Evolutionary conservation across 2,113 vertebrate species (phyloP).

Genomic region (Electrona antarctica): DNA sequence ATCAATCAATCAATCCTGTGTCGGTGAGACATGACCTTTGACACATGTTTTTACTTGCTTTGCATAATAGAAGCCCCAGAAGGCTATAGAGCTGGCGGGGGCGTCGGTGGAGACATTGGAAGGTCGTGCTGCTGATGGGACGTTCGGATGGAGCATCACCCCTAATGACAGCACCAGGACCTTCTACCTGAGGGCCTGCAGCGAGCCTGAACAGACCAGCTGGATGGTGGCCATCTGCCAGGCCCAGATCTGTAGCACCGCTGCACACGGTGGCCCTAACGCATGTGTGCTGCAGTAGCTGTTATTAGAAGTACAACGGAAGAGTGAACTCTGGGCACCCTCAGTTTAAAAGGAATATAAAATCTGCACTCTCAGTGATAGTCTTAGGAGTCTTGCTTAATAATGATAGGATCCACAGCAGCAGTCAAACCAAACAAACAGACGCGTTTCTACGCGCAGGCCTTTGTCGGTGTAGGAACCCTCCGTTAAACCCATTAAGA

Average conservation of each 20-base stretch:
- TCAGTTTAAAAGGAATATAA: too few relatives aligned
- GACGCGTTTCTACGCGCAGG: too few relatives aligned
- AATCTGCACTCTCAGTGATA: too few relatives aligned
- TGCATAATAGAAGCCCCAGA: constrained; percentile 28
- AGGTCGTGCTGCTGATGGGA: neutral
- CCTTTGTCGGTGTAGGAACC: too few relatives aligned
- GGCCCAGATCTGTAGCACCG: constrained; percentile 30
- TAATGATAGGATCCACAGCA: too few relatives aligned
- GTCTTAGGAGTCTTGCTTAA: too few relatives aligned
- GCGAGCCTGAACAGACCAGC: constrained; percentile 34
- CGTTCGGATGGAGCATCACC: constrained; percentile 44
- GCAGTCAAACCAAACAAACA: too few relatives aligned
- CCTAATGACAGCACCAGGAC: constrained; percentile 32
- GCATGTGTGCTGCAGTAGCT: constrained; percentile 52
- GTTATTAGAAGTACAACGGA: neutral
- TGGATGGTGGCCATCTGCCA: constrained; percentile 55
- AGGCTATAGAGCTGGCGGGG: constrained; percentile 45
- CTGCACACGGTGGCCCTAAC: constrained; percentile 24
- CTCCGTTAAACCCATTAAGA: too few relatives aligned
- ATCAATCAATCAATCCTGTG: too few relatives aligned
- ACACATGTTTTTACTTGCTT: too few relatives aligned
- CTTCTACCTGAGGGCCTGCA: constrained; percentile 33
- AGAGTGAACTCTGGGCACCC: too few relatives aligned
- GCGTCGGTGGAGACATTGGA: constrained; percentile 31
- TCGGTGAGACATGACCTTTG: too few relatives aligned